Conservation (phyloP, 2,888 invertebrate species). For the Parnassius mnemosyne region DNA sequence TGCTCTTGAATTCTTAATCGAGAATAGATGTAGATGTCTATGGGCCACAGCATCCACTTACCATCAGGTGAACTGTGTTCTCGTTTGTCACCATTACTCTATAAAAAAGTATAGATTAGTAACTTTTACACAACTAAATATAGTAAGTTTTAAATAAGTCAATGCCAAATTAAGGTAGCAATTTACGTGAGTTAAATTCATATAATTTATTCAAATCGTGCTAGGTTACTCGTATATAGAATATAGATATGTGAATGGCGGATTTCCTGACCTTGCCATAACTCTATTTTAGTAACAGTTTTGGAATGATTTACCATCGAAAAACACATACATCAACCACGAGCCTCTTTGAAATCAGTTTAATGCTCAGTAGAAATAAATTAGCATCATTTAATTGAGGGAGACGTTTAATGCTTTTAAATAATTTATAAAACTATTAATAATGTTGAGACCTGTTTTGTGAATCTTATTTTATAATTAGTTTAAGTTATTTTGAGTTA, state of each 20-base stretch:
- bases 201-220: conserved; percentile 17
- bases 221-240: conserved; percentile 1
- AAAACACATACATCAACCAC: conserved; percentile 36
- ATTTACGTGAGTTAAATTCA: conserved; percentile 20
- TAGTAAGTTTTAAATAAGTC: conserved; percentile 1
- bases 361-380: conserved; percentile 40
- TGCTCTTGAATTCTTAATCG: too few relatives aligned
- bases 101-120: too few relatives aligned
- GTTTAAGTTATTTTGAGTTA: too few relatives aligned
- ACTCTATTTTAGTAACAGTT: conserved; percentile 35
- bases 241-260: conserved; percentile 28
- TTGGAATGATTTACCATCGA: conserved; percentile 31
- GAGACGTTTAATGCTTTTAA: conserved; percentile 32
- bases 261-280: conserved; percentile 45
- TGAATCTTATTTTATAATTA: too few relatives aligned
- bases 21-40: too few relatives aligned
- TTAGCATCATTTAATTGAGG: conserved; percentile 38
- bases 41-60: too few relatives aligned
- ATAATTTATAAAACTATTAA: conserved; percentile 10
- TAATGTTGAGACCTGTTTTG: not conserved
- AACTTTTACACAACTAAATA: not conserved
- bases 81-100: too few relatives aligned
- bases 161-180: conserved; percentile 12
- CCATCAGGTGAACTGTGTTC: too few relatives aligned
- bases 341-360: conserved; percentile 43